phyloP scores from a whole-genome alignment of 2,888 invertebrate genomes.

The Caenorhabditis sp. region DNA sequence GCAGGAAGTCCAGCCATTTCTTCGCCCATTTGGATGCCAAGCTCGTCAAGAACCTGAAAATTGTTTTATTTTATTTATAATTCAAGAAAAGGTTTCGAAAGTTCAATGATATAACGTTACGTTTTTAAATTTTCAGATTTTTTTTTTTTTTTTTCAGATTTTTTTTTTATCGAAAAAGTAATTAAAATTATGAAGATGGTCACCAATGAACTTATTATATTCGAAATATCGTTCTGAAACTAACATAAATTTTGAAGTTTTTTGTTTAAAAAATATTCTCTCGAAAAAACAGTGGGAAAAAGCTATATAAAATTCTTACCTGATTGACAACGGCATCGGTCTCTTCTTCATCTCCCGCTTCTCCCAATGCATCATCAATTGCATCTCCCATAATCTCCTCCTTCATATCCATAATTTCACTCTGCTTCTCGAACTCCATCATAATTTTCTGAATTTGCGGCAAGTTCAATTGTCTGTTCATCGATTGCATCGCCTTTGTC shows the following conservation, averaged over 20 bases:
- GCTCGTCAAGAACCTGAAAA: constrained; percentile 90
- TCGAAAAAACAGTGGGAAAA: not conserved
- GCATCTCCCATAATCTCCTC: constrained; percentile 99
- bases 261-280: too few relatives aligned
- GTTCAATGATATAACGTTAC: not conserved
- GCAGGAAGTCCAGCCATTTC: constrained; percentile 87
- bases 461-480: constrained; percentile 91
- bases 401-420: constrained; percentile 99
- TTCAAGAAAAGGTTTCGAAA: not conserved
- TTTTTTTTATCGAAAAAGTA: too few relatives aligned
- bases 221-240: too few relatives aligned
- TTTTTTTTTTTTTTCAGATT: too few relatives aligned
- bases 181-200: too few relatives aligned
- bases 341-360: constrained; percentile 96
- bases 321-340: constrained; percentile 74
- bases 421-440: constrained; percentile 89
- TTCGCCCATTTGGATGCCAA: constrained; percentile 92
- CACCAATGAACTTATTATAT: too few relatives aligned
- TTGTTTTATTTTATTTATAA: not conserved
- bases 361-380: constrained; percentile 99
- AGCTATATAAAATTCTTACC: constrained; percentile 31
- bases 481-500: constrained; percentile 95
- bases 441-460: constrained; percentile 96
- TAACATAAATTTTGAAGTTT: too few relatives aligned
- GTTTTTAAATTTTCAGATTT: too few relatives aligned